Conservation (phyloP, 2,888 invertebrate species). For the Orchesellides sinensis region DNA sequence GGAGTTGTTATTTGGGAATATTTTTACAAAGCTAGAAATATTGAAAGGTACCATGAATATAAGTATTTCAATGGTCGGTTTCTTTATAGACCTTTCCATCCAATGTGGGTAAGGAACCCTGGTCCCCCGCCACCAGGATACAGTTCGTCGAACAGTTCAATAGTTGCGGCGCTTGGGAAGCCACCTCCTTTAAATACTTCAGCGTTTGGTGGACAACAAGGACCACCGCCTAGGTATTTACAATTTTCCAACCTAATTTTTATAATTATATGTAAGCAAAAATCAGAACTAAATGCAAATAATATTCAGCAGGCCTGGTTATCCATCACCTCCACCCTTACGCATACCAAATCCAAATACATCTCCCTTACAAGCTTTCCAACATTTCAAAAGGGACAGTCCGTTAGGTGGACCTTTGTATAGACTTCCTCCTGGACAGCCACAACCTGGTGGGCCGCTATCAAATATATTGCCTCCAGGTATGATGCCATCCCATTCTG, state of each 20-base stretch:
- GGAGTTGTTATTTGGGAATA: no score
- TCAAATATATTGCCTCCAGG: conserved; percentile 64
- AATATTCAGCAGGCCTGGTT: conserved; percentile 56
- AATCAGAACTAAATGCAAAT: background rate
- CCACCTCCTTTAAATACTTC: conserved; percentile 72
- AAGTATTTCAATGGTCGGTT: no score
- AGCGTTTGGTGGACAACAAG: conserved; percentile 65
- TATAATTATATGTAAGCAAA: background rate
- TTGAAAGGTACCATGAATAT: background rate
- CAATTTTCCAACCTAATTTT: no score
- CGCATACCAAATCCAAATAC: conserved; percentile 72
- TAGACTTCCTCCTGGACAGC: conserved; percentile 62
- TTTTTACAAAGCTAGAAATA: no score
- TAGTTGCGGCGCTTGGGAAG: conserved; percentile 64
- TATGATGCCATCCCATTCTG: conserved; percentile 58
- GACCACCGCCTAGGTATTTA: conserved; percentile 65
- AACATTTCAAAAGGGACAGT: conserved; percentile 70
- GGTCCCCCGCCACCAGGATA: conserved; percentile 66
- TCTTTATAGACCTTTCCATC: conserved; percentile 63
- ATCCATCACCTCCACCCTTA: conserved; percentile 68
- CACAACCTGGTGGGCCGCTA: conserved; percentile 53
- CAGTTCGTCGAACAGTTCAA: conserved; percentile 43
- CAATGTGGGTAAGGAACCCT: conserved; percentile 69
- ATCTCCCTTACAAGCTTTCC: conserved; percentile 72
- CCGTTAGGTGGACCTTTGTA: conserved; percentile 59